Evolutionary conservation across 2,888 invertebrate species (phyloP).

Genomic region (Siphlonurus alternatus): DNA sequence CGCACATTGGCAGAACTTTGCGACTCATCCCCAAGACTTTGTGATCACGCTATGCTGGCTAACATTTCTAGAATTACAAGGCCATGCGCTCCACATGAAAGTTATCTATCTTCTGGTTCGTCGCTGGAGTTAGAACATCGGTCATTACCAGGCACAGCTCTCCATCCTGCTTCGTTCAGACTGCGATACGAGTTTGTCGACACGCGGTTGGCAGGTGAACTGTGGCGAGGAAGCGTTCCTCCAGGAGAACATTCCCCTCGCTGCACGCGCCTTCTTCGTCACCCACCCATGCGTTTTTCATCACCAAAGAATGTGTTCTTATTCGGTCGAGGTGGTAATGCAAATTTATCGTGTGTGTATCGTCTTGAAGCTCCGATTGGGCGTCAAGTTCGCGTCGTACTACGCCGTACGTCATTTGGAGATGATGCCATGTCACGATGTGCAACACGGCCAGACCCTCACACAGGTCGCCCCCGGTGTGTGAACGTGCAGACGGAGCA

Average conservation of each 20-base stretch:
- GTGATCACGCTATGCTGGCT: slow-evolving; percentile 61
- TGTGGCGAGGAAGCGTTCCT: slow-evolving; percentile 28
- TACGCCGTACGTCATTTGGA: slow-evolving; percentile 58
- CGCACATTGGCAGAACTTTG: slow-evolving; percentile 49
- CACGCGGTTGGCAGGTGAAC: slow-evolving; percentile 54
- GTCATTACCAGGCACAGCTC: slow-evolving; percentile 54
- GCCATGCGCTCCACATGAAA: slow-evolving; percentile 62
- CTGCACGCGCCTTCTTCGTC: slow-evolving; percentile 18
- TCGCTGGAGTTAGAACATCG: slow-evolving; percentile 34
- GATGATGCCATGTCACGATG: slow-evolving; percentile 34
- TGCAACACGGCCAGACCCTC: slow-evolving; percentile 49
- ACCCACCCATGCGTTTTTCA: slow-evolving; percentile 38
- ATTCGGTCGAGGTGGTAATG: slow-evolving; percentile 67
- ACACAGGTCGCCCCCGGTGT: slow-evolving; percentile 50
- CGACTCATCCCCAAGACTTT: slow-evolving; percentile 57
- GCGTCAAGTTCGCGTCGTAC: slow-evolving; percentile 42
- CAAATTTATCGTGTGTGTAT: slow-evolving; percentile 57
- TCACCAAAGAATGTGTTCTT: slow-evolving; percentile 62
- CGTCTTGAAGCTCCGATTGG: slow-evolving; percentile 50
- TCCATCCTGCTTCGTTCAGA: slow-evolving; percentile 55
- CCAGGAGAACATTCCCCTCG: slow-evolving; percentile 25
- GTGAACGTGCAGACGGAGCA: slow-evolving; percentile 13
- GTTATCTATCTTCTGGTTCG: slow-evolving; percentile 49
- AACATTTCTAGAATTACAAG: slow-evolving; percentile 58
- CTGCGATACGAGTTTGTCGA: slow-evolving; percentile 68